Percentiles rank a stretch among this genome's conserved stretches.
phyloP scores from a whole-genome alignment of 1,140 invertebrate genomes.

The Oscheius sp. region DNA sequence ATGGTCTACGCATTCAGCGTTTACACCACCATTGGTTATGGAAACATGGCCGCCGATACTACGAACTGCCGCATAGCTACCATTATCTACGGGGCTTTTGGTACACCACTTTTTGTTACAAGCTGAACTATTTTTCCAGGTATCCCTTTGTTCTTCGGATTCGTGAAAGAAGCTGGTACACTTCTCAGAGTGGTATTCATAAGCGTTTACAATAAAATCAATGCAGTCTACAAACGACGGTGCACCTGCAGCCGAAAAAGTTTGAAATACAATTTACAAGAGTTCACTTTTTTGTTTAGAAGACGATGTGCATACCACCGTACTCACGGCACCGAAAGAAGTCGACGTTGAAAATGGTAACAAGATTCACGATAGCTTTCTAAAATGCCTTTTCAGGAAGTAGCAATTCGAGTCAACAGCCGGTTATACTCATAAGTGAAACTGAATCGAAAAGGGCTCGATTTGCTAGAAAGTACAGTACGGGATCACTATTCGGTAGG shows the following conservation, averaged over 20 bases:
- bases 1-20: constrained; percentile 58
- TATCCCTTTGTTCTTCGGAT: constrained; percentile 59
- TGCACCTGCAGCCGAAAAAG: constrained; percentile 1
- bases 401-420: background rate
- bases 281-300: background rate
- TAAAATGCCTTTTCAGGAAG: background rate
- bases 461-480: background rate
- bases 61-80: constrained; percentile 49
- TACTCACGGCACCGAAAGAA: background rate
- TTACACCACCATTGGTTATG: constrained; percentile 60
- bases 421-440: constrained; percentile 12
- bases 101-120: constrained; percentile 9
- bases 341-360: background rate
- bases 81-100: constrained; percentile 54
- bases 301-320: background rate
- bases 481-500: background rate
- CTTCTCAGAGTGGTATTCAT: constrained; percentile 18
- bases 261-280: constrained; percentile 23
- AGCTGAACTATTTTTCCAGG: constrained; percentile 18
- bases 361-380: background rate
- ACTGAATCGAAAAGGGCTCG: background rate
- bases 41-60: constrained; percentile 52
- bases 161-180: constrained; percentile 56
- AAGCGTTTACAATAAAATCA: constrained; percentile 46
- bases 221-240: constrained; percentile 43